Evolutionary conservation across 2,888 invertebrate genomes (phyloP).

Genomic region (Habroteleia sp.): DNA sequence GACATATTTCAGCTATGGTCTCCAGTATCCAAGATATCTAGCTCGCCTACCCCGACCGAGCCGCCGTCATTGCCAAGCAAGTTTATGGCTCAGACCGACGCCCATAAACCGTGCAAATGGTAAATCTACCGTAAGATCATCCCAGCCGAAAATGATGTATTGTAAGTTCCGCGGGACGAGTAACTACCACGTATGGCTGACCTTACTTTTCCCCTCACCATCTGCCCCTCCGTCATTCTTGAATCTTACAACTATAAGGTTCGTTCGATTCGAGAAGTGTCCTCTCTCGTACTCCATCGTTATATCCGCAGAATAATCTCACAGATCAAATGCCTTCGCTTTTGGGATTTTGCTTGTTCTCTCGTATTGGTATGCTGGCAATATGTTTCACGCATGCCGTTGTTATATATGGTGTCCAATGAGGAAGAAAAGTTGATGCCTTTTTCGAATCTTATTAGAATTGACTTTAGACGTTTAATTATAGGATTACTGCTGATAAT

Average conservation of each 20-base stretch:
- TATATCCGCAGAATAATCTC: slow-evolving; percentile 61
- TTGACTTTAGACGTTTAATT: too few relatives aligned
- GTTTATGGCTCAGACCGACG: slow-evolving; percentile 81
- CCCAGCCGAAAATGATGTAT: slow-evolving; percentile 82
- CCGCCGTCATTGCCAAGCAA: slow-evolving; percentile 80
- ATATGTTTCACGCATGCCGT: slow-evolving; percentile 56
- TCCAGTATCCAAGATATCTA: slow-evolving; percentile 47
- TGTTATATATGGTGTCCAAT: slow-evolving; percentile 46
- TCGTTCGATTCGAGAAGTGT: slow-evolving; percentile 18
- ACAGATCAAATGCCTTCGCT: slow-evolving; percentile 61
- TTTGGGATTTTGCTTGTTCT: slow-evolving; percentile 28
- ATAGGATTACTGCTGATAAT: too few relatives aligned
- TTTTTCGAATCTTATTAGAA: slow-evolving; percentile 32
- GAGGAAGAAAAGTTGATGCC: slow-evolving; percentile 42
- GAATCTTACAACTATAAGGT: slow-evolving; percentile 54
- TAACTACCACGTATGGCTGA: slow-evolving; percentile 68
- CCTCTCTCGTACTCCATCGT: slow-evolving; percentile 44
- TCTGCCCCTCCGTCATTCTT: slow-evolving; percentile 44
- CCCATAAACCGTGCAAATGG: slow-evolving; percentile 81
- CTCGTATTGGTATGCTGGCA: slow-evolving; percentile 32
- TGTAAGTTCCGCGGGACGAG: slow-evolving; percentile 73
- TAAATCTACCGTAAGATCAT: slow-evolving; percentile 81
- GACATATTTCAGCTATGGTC: slow-evolving; percentile 48
- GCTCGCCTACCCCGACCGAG: slow-evolving; percentile 65
- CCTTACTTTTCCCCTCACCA: slow-evolving; percentile 59